Base-by-base conservation (phyloP, 1,140 invertebrate species). In the Oppia nitens region DNA sequence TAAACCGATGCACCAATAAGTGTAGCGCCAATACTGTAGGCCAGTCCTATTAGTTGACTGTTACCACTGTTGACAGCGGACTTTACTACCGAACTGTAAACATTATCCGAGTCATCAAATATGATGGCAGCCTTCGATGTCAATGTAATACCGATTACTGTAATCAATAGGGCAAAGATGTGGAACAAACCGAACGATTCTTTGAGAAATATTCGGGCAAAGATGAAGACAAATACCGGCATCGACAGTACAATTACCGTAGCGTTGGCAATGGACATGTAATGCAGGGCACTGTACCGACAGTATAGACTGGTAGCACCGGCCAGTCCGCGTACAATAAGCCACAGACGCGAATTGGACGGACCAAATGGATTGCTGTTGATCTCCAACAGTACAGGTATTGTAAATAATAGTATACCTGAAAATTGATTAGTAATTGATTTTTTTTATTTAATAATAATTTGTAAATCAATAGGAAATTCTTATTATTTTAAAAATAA, bases 1-100 rank as follows among this genome's bases (percentile, higher is more conserved):
- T 89, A 91, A 6, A 84, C 87, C 70, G 87, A 87, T 14, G 87
- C 87, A 29, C 85, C 86, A 68, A 90, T 87, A 53, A 91, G 73
- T 25, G 87, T 89, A 0, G 86, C 85, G 26, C 82, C 78, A 64
- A 89, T 82, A 29, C 86, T 86, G n/a, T 84, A 83, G 1, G 85
- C 76, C 3, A 84, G 81, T 53, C 85, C 86, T 78, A 81, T 83
- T 20, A 86, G 71, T 49, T 62, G 57, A 21, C 52, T 28, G 66
- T 81, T 82, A 11, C 52, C 27, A 50, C 49, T 26, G 11, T 60
- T 48, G 24, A 53, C 23, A 24, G 55, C 55, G 32, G 60, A 32
- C 57, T 60, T 50, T 53, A 53, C 11, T 29, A 32, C 1, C 53
- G 57, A 53, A 61, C 59, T 2, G 14, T 47, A n/a, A 17, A 26